A percentile compares a stretch with the other conserved stretches of the same genome.
phyloP scores from a whole-genome alignment of 2,113 vertebrate genomes.

The Paratilapia polleni region DNA sequence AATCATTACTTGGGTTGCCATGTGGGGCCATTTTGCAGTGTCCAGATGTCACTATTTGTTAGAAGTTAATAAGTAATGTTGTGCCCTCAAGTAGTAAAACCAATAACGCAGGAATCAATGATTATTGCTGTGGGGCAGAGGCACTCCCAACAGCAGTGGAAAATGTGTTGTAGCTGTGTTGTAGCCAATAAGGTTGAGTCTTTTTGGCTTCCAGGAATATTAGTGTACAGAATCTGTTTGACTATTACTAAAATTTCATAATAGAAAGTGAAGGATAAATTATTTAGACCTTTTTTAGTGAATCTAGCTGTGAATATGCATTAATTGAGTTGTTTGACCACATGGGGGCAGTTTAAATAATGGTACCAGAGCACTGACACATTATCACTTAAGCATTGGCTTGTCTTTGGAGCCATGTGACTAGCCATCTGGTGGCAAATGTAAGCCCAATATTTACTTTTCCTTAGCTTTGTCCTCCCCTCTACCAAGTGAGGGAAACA shows the following conservation, averaged over 20 bases:
- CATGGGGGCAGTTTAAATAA: neutral
- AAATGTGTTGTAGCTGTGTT: slow-evolving; percentile 13
- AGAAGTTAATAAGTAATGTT: slow-evolving; percentile 48
- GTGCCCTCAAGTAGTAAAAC: slow-evolving; percentile 31
- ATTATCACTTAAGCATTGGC: neutral
- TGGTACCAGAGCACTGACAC: neutral
- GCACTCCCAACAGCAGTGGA: slow-evolving; percentile 7
- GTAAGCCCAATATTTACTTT: neutral
- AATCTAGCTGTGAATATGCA: neutral
- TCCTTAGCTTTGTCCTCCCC: neutral
- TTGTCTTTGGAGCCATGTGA: neutral
- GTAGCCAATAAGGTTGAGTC: neutral
- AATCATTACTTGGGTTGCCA: slow-evolving; percentile 55
- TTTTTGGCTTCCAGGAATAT: slow-evolving; percentile 5
- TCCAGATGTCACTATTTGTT: slow-evolving; percentile 43
- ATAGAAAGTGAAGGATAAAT: neutral
- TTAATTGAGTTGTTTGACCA: neutral
- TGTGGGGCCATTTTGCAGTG: neutral
- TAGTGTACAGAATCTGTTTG: neutral
- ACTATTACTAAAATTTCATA: neutral
- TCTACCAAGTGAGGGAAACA: neutral
- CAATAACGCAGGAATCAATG: slow-evolving; percentile 46
- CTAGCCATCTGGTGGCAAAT: neutral
- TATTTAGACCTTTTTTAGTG: no score
- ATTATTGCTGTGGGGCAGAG: slow-evolving; percentile 37